Evolutionary conservation across 2,888 invertebrate genomes (phyloP), one percentile per base, ranked within the genome.

Genomic region (Ommatoiulus sabulosus): DNA sequence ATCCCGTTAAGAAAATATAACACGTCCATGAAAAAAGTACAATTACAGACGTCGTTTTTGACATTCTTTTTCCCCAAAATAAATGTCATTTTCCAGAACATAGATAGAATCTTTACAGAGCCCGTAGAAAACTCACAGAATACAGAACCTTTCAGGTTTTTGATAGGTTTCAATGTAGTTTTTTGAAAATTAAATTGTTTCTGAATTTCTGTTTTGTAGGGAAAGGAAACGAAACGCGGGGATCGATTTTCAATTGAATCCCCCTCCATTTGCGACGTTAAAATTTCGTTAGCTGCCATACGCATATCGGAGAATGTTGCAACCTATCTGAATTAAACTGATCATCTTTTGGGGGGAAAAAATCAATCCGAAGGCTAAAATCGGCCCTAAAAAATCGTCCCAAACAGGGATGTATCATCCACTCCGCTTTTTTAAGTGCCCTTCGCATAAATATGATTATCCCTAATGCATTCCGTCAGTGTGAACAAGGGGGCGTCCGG

Each of bases 381-480:
- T 15, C 15, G 8, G 8, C 5, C 15, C 15, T 17, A 24, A 72
- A 72, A 72, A 72, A 72, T 20, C 72, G 24, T 72, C 72, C 72
- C 72, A 24, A 72, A 72, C 72, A 3, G 72, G 72, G 72, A 72
- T 72, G 72, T 10, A 72, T 72, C 72, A 72, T 72, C 72, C 72
- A 72, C 72, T 72, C 24, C 6, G 24, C 15, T 72, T 72, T 72
- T 72, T n/a, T n/a, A 72, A 72, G 72, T 72, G 72, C 24, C 72
- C 7, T 10, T 72, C 72, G 72, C 72, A 20, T 4, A 72, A 72
- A 63, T 72, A 72, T 72, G 72, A 72, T 72, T 72, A 24, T n/a
- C 72, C 72, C 72, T 72, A 72, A 72, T 72, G 72, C 72, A 72
- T 72, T 72, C 72, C 72, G 72, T 72, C 72, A 72, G 72, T 72